phyloP scores from a whole-genome alignment of 1,140 invertebrate species.

The Drosophila prosaltans region DNA sequence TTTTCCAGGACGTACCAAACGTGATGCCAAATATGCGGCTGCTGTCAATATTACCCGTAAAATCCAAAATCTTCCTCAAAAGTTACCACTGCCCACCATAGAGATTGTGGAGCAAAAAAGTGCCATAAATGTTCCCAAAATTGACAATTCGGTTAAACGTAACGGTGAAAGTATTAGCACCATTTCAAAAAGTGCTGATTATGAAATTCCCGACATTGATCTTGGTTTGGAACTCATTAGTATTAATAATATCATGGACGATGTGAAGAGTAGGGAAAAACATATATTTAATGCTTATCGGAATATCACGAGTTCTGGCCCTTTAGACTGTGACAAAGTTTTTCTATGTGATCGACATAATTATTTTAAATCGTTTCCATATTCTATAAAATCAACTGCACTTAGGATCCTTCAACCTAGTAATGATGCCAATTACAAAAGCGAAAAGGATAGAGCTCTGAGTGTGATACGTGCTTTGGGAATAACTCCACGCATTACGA shows the following conservation, averaged over 20 bases:
- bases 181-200: background rate
- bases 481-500: slow-evolving; percentile 25
- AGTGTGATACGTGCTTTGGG: slow-evolving; percentile 50
- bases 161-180: no score
- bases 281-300: slow-evolving; percentile 68
- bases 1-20: background rate
- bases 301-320: slow-evolving; percentile 57
- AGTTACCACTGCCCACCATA: background rate
- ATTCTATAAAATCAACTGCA: slow-evolving; percentile 48
- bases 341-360: slow-evolving; percentile 70
- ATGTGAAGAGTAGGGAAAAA: slow-evolving; percentile 52
- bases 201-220: background rate
- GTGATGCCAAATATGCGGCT: background rate
- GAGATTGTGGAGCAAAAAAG: background rate
- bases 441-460: slow-evolving; percentile 17
- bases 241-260: slow-evolving; percentile 31
- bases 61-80: no score
- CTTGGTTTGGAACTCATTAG: slow-evolving; percentile 42
- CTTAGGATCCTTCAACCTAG: slow-evolving; percentile 24
- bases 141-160: no score
- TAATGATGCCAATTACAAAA: slow-evolving; percentile 12
- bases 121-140: no score
- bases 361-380: slow-evolving; percentile 68
- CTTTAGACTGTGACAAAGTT: slow-evolving; percentile 26
- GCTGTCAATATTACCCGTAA: background rate